Evolutionary conservation across 1,140 invertebrate species (phyloP).

Genomic region (Elysia chlorotica): DNA sequence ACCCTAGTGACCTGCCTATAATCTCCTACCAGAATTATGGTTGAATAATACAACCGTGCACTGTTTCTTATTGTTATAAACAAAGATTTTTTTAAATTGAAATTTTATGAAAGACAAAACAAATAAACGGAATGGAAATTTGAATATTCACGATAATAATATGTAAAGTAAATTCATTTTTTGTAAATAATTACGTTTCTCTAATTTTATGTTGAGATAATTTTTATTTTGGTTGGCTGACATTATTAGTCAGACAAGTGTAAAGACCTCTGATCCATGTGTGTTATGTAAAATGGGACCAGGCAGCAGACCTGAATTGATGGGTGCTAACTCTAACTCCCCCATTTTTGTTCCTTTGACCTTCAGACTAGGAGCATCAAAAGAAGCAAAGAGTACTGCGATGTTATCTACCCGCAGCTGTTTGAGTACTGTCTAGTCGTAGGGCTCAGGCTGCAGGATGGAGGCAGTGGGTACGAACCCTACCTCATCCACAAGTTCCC

Average conservation of each 20-base stretch:
- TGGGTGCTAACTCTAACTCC: not conserved
- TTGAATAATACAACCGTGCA: no score
- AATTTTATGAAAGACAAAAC: no score
- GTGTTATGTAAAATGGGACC: not conserved
- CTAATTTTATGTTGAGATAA: not conserved
- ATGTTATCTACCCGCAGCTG: constrained; percentile 51
- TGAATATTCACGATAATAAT: no score
- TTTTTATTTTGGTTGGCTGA: not conserved
- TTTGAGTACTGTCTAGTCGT: constrained; percentile 60
- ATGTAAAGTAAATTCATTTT: no score
- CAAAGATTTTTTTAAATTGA: no score
- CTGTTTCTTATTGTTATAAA: no score
- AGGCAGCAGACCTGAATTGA: not conserved
- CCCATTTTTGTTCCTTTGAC: not conserved
- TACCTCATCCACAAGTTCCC: constrained; percentile 58
- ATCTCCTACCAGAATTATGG: no score
- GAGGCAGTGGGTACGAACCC: constrained; percentile 39
- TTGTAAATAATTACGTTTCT: not conserved
- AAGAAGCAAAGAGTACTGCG: constrained; percentile 26
- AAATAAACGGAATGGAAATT: no score
- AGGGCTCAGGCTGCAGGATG: constrained; percentile 35
- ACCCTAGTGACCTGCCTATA: no score
- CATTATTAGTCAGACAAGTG: no score
- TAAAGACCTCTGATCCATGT: not conserved
- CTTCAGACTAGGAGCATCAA: constrained; percentile 23